Conservation (phyloP, 30 jellyfish, hydroid and myxozoan species). For the Chrysaora quinquecirrha region DNA sequence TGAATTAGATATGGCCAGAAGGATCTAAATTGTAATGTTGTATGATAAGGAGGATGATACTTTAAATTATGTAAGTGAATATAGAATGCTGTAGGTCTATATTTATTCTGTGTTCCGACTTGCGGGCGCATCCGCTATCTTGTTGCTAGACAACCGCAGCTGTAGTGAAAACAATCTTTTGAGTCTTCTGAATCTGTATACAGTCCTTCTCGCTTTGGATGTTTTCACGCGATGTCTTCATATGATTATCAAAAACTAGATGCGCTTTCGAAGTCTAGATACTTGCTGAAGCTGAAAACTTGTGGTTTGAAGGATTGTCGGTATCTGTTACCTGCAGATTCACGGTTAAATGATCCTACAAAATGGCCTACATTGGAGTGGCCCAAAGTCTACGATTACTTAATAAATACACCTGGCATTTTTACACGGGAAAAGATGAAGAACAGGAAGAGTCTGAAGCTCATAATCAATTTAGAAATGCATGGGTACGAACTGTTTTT, state of each 20-base stretch:
- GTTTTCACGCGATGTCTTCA: not conserved
- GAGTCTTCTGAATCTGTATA: not conserved
- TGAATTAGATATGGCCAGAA: too few species aligned
- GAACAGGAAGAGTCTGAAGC: not conserved
- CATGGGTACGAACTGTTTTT: not conserved
- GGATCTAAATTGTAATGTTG: too few species aligned
- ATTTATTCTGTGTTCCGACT: conserved; percentile 2
- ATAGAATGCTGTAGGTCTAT: too few species aligned
- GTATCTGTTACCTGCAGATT: not conserved
- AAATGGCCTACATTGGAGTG: not conserved
- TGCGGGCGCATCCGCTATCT: conserved; percentile 5
- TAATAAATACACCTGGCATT: not conserved
- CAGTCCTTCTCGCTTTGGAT: not conserved
- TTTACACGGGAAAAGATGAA: not conserved
- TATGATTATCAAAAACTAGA: not conserved
- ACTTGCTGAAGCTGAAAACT: not conserved
- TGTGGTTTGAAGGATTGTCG: not conserved
- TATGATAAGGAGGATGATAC: too few species aligned
- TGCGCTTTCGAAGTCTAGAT: conserved; percentile 4
- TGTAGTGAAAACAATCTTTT: not conserved
- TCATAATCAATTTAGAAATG: not conserved
- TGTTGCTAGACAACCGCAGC: too few species aligned
- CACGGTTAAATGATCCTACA: too few species aligned
- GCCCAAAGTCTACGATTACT: not conserved
- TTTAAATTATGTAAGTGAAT: too few species aligned